Conservation (phyloP, 2,888 invertebrate species). For the Spisula subtruncata region DNA sequence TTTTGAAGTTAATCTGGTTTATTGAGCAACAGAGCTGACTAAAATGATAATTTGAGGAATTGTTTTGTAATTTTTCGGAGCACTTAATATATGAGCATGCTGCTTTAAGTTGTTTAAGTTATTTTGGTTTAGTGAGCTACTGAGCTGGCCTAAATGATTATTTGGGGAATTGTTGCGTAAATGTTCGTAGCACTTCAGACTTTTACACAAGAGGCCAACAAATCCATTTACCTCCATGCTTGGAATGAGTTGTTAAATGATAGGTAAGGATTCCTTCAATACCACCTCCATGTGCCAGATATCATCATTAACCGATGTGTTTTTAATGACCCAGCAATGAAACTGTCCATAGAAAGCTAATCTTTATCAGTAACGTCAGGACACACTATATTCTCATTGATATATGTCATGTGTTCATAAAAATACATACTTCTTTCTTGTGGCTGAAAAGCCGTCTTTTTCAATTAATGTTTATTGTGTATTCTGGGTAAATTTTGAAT, state of each 20-base stretch:
- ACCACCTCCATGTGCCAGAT: constrained; percentile 35
- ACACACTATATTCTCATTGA: constrained; percentile 26
- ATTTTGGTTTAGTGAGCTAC: too few species aligned
- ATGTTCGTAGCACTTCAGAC: constrained; percentile 8
- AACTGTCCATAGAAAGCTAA: constrained; percentile 31
- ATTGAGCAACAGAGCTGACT: too few species aligned
- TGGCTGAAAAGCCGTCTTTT: constrained; percentile 36
- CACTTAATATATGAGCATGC: too few species aligned
- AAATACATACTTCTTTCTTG: constrained; percentile 33
- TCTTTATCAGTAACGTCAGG: constrained; percentile 36
- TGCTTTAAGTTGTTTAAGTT: background rate
- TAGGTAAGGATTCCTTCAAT: background rate
- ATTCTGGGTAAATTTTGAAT: constrained; percentile 22
- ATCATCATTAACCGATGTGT: constrained; percentile 40
- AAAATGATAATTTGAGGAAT: too few species aligned
- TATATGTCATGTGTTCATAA: constrained; percentile 25
- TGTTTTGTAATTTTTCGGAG: too few species aligned
- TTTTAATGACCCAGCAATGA: constrained; percentile 43
- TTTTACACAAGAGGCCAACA: constrained; percentile 25
- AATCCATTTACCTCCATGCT: constrained; percentile 48
- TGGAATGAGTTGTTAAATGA: background rate
- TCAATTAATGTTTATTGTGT: constrained; percentile 32
- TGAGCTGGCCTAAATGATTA: constrained; percentile 16
- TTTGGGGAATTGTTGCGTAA: background rate
- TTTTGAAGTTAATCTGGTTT: too few species aligned